Percentiles rank a stretch among this genome's conserved stretches.
Conservation (phyloP, 2,888 invertebrate genomes). For the Apomyelois bistriatella region DNA sequence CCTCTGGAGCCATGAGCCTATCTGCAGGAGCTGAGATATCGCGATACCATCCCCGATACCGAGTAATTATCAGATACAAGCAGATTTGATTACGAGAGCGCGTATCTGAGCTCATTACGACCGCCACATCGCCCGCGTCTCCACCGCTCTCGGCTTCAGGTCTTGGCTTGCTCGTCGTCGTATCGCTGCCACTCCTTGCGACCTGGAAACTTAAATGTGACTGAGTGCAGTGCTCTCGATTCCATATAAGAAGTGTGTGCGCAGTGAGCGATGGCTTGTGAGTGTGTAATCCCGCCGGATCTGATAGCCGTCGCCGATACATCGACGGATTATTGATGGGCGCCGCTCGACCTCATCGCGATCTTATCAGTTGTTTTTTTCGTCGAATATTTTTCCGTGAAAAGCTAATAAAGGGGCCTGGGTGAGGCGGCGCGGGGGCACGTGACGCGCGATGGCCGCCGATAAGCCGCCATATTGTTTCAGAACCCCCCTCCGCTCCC, state of each 20-base stretch:
- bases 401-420: slow-evolving; percentile 55
- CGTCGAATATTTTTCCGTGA: slow-evolving; percentile 67
- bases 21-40: slow-evolving; percentile 53
- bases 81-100: slow-evolving; percentile 72
- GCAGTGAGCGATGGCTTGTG: slow-evolving; percentile 10
- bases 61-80: slow-evolving; percentile 73
- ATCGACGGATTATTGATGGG: slow-evolving; percentile 67
- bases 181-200: not conserved
- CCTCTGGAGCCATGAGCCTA: slow-evolving; percentile 30
- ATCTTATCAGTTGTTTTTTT: slow-evolving; percentile 75
- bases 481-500: slow-evolving; percentile 31
- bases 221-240: slow-evolving; percentile 8
- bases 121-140: slow-evolving; percentile 34
- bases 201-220: not conserved
- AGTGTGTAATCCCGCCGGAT: slow-evolving; percentile 33
- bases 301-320: slow-evolving; percentile 40
- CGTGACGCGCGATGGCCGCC: slow-evolving; percentile 51
- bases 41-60: slow-evolving; percentile 68
- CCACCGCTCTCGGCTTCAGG: slow-evolving; percentile 17
- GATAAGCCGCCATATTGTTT: slow-evolving; percentile 72
- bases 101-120: slow-evolving; percentile 57
- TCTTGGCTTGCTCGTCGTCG: not conserved
- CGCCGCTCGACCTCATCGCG: slow-evolving; percentile 65
- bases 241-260: slow-evolving; percentile 10
- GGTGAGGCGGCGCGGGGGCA: slow-evolving; percentile 33